Evolutionary conservation across 2,888 invertebrate species (phyloP).

Genomic region (Resseliella maxima): DNA sequence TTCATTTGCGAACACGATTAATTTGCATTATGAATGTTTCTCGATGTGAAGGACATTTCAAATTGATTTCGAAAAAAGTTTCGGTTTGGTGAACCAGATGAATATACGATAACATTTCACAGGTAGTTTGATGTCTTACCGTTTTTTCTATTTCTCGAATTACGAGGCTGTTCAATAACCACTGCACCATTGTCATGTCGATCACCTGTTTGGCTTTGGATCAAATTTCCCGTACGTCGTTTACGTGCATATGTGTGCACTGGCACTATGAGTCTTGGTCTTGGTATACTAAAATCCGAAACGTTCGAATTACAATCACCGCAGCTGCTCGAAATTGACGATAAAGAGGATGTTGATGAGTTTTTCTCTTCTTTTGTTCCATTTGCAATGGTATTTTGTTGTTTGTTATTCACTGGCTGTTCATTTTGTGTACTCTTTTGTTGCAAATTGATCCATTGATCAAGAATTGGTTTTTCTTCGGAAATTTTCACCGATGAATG

Average conservation of each 20-base stretch:
- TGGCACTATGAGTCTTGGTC: slow-evolving; percentile 87
- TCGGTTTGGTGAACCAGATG: too few relatives aligned
- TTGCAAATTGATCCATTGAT: slow-evolving; percentile 41
- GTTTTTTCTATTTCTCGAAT: not conserved
- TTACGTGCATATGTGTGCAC: slow-evolving; percentile 88
- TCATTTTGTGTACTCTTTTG: not conserved
- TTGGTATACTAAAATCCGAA: slow-evolving; percentile 81
- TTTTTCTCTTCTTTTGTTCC: not conserved
- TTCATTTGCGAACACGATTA: too few relatives aligned
- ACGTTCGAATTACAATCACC: slow-evolving; percentile 69
- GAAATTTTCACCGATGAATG: not conserved
- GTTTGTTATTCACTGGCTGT: not conserved
- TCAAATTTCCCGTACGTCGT: slow-evolving; percentile 82
- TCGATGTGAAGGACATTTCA: too few relatives aligned
- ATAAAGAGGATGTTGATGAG: slow-evolving; percentile 51
- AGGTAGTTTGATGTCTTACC: slow-evolving; percentile 27
- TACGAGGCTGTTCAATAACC: slow-evolving; percentile 18
- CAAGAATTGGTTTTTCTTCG: slow-evolving; percentile 17
- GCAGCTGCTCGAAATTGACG: slow-evolving; percentile 20
- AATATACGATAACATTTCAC: too few relatives aligned
- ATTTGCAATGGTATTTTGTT: slow-evolving; percentile 1
- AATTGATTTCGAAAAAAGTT: too few relatives aligned
- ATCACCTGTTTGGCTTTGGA: slow-evolving; percentile 66
- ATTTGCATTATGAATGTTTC: not conserved
- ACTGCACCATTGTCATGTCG: slow-evolving; percentile 60